A percentile compares a stretch with the other conserved stretches of the same genome.
These are phyloP conservation scores for Somateria mollissima DNA, from an alignment of 2,797 vertebrate genomes.

Conservation along the genomic window DNA sequence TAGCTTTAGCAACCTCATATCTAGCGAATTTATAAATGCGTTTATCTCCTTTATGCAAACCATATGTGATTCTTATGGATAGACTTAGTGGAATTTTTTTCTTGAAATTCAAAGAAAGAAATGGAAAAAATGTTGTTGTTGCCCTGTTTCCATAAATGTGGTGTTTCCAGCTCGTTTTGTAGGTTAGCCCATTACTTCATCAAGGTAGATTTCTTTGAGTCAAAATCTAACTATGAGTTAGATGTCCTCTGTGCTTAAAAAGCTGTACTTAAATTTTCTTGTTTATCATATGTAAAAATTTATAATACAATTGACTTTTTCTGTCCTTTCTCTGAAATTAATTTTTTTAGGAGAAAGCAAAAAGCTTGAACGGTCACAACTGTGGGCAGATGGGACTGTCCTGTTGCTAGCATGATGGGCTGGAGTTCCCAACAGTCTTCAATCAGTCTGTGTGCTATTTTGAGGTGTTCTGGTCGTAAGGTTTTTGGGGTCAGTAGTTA, in stretches of 20 bases:
- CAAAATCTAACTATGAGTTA: background rate
- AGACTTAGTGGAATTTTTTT: background rate
- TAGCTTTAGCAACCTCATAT: background rate
- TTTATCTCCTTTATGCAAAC: background rate
- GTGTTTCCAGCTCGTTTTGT: background rate
- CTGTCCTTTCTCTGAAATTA: background rate
- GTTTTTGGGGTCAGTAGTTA: background rate
- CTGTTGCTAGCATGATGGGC: accelerated
- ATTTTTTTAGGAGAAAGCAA: background rate
- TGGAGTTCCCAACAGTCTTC: background rate
- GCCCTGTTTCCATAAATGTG: background rate
- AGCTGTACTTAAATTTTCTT: background rate
- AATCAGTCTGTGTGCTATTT: background rate
- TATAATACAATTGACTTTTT: background rate
- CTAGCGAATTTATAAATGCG: background rate
- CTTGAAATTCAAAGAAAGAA: background rate
- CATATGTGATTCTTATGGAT: background rate
- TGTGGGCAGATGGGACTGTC: accelerated
- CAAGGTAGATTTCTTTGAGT: background rate
- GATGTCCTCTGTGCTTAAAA: background rate
- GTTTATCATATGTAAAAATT: background rate
- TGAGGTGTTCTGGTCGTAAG: background rate
- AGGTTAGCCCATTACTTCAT: background rate
- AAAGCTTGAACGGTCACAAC: background rate
- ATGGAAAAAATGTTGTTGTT: background rate